Evolutionary conservation across 2,888 invertebrate species (phyloP).

Genomic region (Podabrus alpinus): DNA sequence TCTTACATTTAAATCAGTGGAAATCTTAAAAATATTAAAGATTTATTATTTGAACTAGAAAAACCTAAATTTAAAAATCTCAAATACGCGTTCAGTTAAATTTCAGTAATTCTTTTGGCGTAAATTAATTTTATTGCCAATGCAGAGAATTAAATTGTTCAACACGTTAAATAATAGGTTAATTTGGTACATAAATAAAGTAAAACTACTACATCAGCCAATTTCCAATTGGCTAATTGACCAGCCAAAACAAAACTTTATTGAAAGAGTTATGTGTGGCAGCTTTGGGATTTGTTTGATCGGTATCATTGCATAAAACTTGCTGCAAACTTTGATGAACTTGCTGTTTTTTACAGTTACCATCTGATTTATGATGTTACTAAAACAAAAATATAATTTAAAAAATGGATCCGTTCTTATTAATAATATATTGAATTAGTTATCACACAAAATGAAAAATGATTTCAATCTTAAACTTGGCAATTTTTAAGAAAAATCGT

Average conservation of each 20-base stretch:
- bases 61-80: not conserved
- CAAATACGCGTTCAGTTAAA: not conserved
- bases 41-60: not conserved
- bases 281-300: constrained; percentile 29
- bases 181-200: constrained; percentile 22
- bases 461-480: not conserved
- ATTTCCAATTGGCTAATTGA: constrained; percentile 33
- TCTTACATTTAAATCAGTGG: not conserved
- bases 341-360: not conserved
- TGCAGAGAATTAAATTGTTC: constrained; percentile 21
- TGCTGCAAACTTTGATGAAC: constrained; percentile 27
- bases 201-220: constrained; percentile 29
- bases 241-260: constrained; percentile 29
- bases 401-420: not conserved
- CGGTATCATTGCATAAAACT: constrained; percentile 23
- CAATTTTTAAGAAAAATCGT: not conserved
- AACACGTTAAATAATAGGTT: constrained; percentile 25
- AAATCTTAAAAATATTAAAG: constrained; percentile 4
- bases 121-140: not conserved
- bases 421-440: not conserved
- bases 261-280: constrained; percentile 29
- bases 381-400: not conserved
- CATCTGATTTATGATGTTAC: not conserved
- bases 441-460: not conserved
- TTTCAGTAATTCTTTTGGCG: not conserved